phyloP scores from a whole-genome alignment of 2,797 vertebrate species.

The Channa striata region DNA sequence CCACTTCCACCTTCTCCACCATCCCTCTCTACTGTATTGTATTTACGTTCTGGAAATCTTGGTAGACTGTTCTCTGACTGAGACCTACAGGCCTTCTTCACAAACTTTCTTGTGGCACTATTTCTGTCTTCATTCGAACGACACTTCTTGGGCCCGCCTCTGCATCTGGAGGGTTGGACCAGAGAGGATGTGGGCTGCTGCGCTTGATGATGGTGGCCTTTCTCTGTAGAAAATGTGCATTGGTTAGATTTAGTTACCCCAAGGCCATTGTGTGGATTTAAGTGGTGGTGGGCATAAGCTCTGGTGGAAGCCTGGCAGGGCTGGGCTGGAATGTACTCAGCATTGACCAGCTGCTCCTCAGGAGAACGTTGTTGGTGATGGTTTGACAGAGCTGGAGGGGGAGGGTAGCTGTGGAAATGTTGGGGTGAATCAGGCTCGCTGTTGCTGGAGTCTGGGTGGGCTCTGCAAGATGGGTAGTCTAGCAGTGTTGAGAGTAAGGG shows the following conservation, averaged over 20 bases:
- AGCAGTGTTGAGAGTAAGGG: conserved; percentile 56
- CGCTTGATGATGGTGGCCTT: conserved; percentile 52
- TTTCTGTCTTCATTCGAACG: conserved; percentile 81
- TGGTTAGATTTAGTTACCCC: conserved; percentile 59
- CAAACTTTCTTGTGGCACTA: conserved; percentile 72
- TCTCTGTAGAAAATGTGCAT: conserved; percentile 79
- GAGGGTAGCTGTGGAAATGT: conserved; percentile 56
- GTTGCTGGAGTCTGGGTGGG: conserved; percentile 67
- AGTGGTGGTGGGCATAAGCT: conserved; percentile 64
- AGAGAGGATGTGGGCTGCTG: conserved; percentile 50
- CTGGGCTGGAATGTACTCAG: conserved; percentile 89
- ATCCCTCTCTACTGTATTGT: conserved; percentile 85
- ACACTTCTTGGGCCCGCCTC: conserved; percentile 82
- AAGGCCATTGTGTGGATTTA: conserved; percentile 49
- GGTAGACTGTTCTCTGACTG: conserved; percentile 89
- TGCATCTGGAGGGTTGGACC: conserved; percentile 49
- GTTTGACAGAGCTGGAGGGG: conserved; percentile 35
- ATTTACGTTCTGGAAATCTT: conserved; percentile 80
- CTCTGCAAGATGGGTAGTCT: conserved; percentile 70
- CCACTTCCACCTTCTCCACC: conserved; percentile 68
- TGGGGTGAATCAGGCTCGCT: conserved; percentile 71
- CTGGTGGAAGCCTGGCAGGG: conserved; percentile 70
- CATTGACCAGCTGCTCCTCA: conserved; percentile 85
- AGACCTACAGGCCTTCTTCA: conserved; percentile 86
- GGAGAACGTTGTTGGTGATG: conserved; percentile 57